Evolutionary conservation across 1,140 invertebrate genomes (phyloP).

Genomic region (Coelopa frigida): DNA sequence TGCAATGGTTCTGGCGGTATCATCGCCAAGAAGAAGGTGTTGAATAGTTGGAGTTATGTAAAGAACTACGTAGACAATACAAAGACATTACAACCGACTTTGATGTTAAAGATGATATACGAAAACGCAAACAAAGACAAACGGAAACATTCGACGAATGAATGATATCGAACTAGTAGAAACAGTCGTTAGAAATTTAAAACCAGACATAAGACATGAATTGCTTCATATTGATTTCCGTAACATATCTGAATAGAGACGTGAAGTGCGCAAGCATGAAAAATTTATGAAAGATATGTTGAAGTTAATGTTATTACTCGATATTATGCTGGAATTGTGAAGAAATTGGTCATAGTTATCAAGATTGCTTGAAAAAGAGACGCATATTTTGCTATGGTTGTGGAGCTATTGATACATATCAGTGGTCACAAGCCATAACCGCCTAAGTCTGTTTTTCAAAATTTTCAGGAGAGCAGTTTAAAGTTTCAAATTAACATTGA

Average conservation of each 20-base stretch:
- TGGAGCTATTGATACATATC: not conserved
- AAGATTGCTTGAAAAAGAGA: conserved; percentile 2
- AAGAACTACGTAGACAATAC: not conserved
- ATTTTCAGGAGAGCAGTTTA: no score
- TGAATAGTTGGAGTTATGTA: conserved; percentile 2
- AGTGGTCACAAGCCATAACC: no score
- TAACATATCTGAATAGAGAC: not conserved
- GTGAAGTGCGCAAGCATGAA: not conserved
- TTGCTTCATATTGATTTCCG: not conserved
- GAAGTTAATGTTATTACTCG: not conserved
- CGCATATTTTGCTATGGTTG: conserved; percentile 3
- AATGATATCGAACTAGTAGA: not conserved
- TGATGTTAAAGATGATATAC: conserved; percentile 1
- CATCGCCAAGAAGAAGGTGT: not conserved
- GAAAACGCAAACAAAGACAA: conserved; percentile 3
- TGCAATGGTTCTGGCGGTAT: conserved; percentile 4
- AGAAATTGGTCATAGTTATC: not conserved
- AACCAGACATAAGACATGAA: conserved; percentile 8
- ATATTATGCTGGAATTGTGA: conserved; percentile 4
- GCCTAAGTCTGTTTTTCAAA: no score
- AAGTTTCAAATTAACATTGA: no score
- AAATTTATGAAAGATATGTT: not conserved
- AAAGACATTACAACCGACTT: not conserved
- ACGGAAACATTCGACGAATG: not conserved
- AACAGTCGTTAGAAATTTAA: conserved; percentile 2